Conservation (phyloP, 1,140 invertebrate genomes). For the Danaus melanippus region DNA sequence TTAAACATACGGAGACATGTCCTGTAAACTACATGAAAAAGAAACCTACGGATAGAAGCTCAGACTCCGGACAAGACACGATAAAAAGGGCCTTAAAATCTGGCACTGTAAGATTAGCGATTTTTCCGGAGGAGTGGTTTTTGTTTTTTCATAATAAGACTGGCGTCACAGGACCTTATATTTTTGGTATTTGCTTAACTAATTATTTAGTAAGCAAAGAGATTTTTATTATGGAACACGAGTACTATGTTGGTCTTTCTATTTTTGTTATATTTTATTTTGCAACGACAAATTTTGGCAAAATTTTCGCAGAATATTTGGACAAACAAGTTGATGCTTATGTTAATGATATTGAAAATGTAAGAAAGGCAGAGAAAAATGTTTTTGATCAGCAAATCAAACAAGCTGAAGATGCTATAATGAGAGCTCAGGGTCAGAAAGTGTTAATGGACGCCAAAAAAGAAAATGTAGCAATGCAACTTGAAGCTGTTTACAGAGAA, state of each 20-base stretch:
- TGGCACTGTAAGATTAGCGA: slow-evolving; percentile 36
- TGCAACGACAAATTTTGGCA: slow-evolving; percentile 81
- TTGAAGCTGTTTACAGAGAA: slow-evolving; percentile 90
- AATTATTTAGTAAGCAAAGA: slow-evolving; percentile 94
- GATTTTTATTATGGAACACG: slow-evolving; percentile 91
- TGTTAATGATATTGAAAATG: slow-evolving; percentile 24
- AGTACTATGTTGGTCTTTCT: slow-evolving; percentile 86
- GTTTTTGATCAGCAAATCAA: slow-evolving; percentile 73
- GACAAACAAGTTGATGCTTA: slow-evolving; percentile 82
- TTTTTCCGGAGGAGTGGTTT: slow-evolving; percentile 75
- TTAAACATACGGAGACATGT: slow-evolving; percentile 22
- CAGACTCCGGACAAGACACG: no score
- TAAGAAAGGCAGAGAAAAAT: slow-evolving; percentile 29
- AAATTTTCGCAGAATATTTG: slow-evolving; percentile 70
- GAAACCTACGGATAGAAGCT: background rate
- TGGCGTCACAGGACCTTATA: slow-evolving; percentile 90
- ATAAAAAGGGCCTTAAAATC: slow-evolving; percentile 28
- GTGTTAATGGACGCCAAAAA: slow-evolving; percentile 88
- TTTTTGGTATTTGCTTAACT: slow-evolving; percentile 80
- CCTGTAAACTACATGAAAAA: slow-evolving; percentile 13
- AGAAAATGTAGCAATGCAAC: slow-evolving; percentile 91
- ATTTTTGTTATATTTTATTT: slow-evolving; percentile 78
- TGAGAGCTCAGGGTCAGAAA: slow-evolving; percentile 82
- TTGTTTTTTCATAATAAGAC: slow-evolving; percentile 93
- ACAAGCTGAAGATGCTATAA: slow-evolving; percentile 80